Percentiles rank a stretch among this genome's conserved stretches.
Conservation (phyloP, 2,888 invertebrate genomes). For the Sinopyrophorus schimmeli region DNA sequence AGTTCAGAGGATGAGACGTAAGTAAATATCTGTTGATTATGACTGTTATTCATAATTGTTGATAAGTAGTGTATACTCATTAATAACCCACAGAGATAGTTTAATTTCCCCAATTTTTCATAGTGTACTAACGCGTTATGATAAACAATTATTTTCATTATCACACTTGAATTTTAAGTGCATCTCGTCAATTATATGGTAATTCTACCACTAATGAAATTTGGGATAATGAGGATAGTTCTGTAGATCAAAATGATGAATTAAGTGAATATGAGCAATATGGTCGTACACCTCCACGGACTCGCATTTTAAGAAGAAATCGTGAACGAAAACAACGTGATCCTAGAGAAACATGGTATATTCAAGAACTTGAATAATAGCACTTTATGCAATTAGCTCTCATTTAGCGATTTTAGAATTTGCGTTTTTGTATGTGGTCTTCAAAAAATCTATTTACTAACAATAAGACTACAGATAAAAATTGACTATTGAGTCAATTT, state of each 20-base stretch:
- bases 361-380: no score
- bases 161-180: constrained; percentile 26
- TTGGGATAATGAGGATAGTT: constrained; percentile 26
- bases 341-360: constrained; percentile 62
- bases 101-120: constrained; percentile 6
- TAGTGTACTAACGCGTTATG: constrained; percentile 5
- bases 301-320: constrained; percentile 63
- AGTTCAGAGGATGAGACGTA: constrained; percentile 20
- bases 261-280: constrained; percentile 64
- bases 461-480: no score
- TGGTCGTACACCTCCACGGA: constrained; percentile 78
- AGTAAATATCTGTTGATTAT: constrained; percentile 14
- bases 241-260: constrained; percentile 36
- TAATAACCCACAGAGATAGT: constrained; percentile 6
- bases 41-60: constrained; percentile 5
- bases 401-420: no score
- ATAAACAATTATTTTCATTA: constrained; percentile 19
- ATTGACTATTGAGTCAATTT: no score
- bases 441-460: no score
- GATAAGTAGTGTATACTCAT: constrained; percentile 3
- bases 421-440: no score
- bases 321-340: constrained; percentile 58
- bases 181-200: constrained; percentile 19
- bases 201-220: constrained; percentile 22
- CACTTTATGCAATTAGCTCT: no score